phyloP scores from a whole-genome alignment of 2,113 vertebrate species.

The Andinoacara biseriatus region DNA sequence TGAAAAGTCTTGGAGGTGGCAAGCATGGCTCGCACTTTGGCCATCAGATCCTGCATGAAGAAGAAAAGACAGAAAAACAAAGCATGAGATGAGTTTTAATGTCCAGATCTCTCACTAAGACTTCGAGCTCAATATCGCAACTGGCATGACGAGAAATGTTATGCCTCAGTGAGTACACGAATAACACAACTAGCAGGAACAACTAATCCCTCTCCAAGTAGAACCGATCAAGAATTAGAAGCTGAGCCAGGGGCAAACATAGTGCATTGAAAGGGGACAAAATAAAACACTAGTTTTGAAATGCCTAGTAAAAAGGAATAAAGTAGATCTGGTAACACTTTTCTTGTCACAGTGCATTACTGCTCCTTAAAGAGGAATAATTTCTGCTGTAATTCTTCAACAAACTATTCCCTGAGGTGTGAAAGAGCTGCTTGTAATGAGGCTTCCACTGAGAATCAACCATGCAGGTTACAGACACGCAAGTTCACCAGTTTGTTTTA shows the following conservation, averaged over 20 bases:
- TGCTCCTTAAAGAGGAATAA: slow-evolving; percentile 24
- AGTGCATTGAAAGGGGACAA: not conserved
- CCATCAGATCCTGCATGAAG: slow-evolving; percentile 92
- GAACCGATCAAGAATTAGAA: not conserved
- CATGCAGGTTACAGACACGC: slow-evolving; percentile 6
- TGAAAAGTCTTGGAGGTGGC: slow-evolving; percentile 95
- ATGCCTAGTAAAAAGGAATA: slow-evolving; percentile 5
- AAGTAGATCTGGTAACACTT: not conserved
- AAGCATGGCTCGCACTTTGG: slow-evolving; percentile 98
- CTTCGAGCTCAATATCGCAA: not conserved
- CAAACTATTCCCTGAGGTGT: slow-evolving; percentile 12
- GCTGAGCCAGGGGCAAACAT: not conserved
- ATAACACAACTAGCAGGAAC: not conserved
- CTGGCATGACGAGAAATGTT: not conserved
- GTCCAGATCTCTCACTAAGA: not conserved
- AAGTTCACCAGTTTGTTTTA: slow-evolving; percentile 19
- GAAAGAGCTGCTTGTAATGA: slow-evolving; percentile 21
- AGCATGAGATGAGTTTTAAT: not conserved
- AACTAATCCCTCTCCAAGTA: not conserved
- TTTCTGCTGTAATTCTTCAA: slow-evolving; percentile 16
- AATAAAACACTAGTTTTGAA: slow-evolving; percentile 10
- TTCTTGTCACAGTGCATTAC: slow-evolving; percentile 8
- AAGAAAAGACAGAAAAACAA: not conserved
- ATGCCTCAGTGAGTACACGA: not conserved
- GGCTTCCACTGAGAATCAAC: slow-evolving; percentile 18